Evolutionary conservation across 2,888 invertebrate species (phyloP), one percentile per base, ranked within the genome.

Genomic region (Crematogaster levior): DNA sequence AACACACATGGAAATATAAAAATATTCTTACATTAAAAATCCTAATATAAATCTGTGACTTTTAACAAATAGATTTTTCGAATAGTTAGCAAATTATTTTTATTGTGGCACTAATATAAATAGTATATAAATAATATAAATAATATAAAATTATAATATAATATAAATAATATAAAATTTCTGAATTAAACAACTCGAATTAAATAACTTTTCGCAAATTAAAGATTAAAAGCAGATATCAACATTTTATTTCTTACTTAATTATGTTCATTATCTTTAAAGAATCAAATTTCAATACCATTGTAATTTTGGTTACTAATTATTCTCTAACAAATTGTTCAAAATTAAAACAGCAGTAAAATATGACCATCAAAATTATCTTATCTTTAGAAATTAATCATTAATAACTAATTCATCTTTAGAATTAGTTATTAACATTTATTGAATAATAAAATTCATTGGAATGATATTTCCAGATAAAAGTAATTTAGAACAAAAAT

Each of bases 81-180:
- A 72, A 81, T n/a, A 70, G 37, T 60, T 70, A 10, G n/a, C 3
- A 34, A 56, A 40, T 30, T 53, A 68, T 15, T 73, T 37, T 70
- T 37, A 2, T 68, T 9, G 12, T 51, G 9, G 1, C n/a, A 10
- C 6, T 0, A 53, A 30, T 24, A n/a, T n/a, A n/a, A n/a, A n/a
- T n/a, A n/a, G n/a, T n/a, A n/a, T n/a, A n/a, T n/a, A n/a, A n/a
- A n/a, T n/a, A n/a, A n/a, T n/a, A n/a, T n/a, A n/a, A n/a, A n/a
- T n/a, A n/a, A n/a, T n/a, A n/a, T n/a, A n/a, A n/a, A n/a, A n/a
- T n/a, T n/a, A n/a, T n/a, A n/a, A n/a, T n/a, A n/a, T n/a, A n/a
- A n/a, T n/a, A n/a, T n/a, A n/a, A n/a, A n/a, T n/a, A n/a, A n/a
- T n/a, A n/a, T n/a, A n/a, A 21, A 6, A 7, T 34, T 68, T 68